Evolutionary conservation across 2,888 invertebrate species (phyloP).

Genomic region (Hipparchia semele): DNA sequence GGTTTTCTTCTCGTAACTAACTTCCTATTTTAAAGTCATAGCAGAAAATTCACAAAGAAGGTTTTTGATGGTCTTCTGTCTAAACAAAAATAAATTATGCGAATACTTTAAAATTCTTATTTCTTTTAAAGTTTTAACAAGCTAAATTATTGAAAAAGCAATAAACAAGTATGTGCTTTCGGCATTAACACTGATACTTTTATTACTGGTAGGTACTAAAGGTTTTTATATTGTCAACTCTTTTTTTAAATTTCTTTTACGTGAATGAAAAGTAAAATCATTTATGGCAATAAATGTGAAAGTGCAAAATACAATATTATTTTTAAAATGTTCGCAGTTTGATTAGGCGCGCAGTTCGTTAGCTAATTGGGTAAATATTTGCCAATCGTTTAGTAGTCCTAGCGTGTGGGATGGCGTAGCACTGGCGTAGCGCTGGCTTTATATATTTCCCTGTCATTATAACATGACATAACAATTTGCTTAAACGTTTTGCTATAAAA

Average conservation of each 20-base stretch:
- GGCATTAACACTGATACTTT: too few species aligned
- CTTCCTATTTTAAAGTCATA: background rate
- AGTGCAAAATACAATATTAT: background rate
- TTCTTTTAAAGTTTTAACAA: background rate
- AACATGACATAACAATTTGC: too few species aligned
- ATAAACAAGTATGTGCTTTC: too few species aligned
- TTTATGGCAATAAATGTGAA: background rate
- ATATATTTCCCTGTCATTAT: too few species aligned
- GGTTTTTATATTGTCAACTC: too few species aligned
- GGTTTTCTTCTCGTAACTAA: background rate
- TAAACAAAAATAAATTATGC: too few species aligned
- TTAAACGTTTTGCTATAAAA: too few species aligned
- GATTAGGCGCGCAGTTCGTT: background rate
- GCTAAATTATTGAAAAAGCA: too few species aligned
- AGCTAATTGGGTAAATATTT: conserved; percentile 15
- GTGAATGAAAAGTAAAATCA: background rate
- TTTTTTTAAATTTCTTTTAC: background rate
- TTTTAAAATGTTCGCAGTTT: background rate
- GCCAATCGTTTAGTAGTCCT: background rate
- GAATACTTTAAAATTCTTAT: too few species aligned
- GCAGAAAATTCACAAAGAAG: background rate
- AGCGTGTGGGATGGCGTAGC: background rate
- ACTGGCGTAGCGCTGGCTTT: too few species aligned
- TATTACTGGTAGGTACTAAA: too few species aligned
- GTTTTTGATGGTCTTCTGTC: background rate